Conservation (phyloP, 2,797 vertebrate species). For the Philypnodon macrostomus region DNA sequence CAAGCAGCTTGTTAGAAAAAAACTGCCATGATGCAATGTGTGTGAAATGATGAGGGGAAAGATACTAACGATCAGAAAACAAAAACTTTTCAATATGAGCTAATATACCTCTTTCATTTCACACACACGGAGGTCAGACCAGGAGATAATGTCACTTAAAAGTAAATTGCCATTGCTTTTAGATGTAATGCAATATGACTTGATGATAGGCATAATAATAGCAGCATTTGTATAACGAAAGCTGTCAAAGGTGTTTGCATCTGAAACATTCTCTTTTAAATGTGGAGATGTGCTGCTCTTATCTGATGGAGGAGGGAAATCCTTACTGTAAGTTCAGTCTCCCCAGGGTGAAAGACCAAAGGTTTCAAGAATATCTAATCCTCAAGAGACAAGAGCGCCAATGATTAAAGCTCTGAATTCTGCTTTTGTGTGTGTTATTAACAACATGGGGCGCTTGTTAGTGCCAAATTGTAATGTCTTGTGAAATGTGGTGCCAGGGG, state of each 20-base stretch:
- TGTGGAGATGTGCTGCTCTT: slow-evolving; percentile 16
- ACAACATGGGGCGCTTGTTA: slow-evolving; percentile 33
- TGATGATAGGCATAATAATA: slow-evolving; percentile 44
- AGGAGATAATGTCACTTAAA: slow-evolving; percentile 16
- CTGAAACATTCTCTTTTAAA: slow-evolving; percentile 19
- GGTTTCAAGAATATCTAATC: slow-evolving; percentile 23
- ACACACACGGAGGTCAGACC: too few species aligned
- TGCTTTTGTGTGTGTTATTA: slow-evolving; percentile 16
- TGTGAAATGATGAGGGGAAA: slow-evolving; percentile 54
- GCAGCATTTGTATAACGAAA: too few species aligned
- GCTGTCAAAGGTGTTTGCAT: slow-evolving; percentile 32
- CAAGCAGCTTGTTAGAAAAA: slow-evolving; percentile 37
- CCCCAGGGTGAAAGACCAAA: slow-evolving; percentile 27
- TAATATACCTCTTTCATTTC: too few species aligned
- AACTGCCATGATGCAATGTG: slow-evolving; percentile 55
- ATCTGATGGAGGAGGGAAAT: slow-evolving; percentile 34
- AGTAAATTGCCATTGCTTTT: slow-evolving; percentile 14
- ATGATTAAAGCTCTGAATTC: slow-evolving; percentile 53
- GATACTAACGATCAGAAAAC: slow-evolving; percentile 26
- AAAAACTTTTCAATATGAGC: slow-evolving; percentile 14
- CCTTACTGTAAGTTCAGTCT: slow-evolving; percentile 15
- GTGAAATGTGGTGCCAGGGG: slow-evolving; percentile 39
- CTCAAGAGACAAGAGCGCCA: slow-evolving; percentile 32
- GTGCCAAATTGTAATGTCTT: slow-evolving; percentile 55
- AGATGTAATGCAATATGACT: too few species aligned